phyloP scores from a whole-genome alignment of 2,797 vertebrate species.

The Sebastes vulpes region DNA sequence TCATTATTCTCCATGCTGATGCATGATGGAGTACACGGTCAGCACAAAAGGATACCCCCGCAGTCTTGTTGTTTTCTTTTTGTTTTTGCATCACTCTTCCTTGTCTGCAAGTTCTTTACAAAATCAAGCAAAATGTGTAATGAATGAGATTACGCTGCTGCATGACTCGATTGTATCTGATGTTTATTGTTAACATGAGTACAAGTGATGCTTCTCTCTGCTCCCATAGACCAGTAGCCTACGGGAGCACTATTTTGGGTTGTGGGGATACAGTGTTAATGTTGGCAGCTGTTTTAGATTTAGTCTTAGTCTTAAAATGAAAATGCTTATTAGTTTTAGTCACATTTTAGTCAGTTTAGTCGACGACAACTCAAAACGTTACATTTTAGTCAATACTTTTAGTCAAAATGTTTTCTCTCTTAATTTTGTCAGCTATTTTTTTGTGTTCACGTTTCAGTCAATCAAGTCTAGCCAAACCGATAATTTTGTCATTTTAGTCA shows the following conservation, averaged over 20 bases:
- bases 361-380: no score
- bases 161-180: conserved; percentile 39
- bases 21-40: conserved; percentile 32
- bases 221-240: background rate
- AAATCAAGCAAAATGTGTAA: conserved; percentile 44
- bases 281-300: background rate
- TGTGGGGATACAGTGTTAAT: background rate
- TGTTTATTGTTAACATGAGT: conserved; percentile 16
- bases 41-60: conserved; percentile 42
- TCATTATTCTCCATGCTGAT: conserved; percentile 49
- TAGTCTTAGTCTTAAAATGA: rapidly evolving
- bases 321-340: background rate
- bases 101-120: conserved; percentile 23
- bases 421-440: no score
- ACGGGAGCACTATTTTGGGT: background rate
- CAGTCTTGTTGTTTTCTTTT: conserved; percentile 25
- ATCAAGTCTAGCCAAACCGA: no score
- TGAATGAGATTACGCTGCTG: conserved; percentile 33
- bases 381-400: no score
- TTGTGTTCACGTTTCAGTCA: no score
- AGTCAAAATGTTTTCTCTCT: no score
- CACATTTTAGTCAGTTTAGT: background rate
- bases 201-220: background rate
- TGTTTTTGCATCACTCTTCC: background rate
- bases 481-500: no score